Evolutionary conservation across 2,888 invertebrate genomes (phyloP).

Genomic region (Tryphoninae sp.): DNA sequence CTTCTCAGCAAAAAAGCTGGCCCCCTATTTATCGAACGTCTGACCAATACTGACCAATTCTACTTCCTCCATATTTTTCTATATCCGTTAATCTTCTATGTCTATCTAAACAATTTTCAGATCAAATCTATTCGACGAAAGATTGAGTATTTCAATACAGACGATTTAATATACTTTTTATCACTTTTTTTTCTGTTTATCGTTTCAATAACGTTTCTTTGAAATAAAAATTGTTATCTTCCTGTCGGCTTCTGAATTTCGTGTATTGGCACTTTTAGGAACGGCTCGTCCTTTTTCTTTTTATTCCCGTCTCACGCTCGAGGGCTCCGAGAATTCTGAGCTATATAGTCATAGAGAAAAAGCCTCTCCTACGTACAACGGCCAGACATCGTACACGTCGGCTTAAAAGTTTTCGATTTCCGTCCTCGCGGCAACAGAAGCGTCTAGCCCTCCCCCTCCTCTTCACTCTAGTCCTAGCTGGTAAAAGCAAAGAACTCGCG

Average conservation of each 20-base stretch:
- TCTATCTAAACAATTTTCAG: too few species aligned
- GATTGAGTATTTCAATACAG: too few species aligned
- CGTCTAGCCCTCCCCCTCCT: background rate
- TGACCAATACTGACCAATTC: too few species aligned
- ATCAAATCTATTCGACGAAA: too few species aligned
- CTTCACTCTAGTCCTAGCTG: too few species aligned
- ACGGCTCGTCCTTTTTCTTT: background rate
- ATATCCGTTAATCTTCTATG: too few species aligned
- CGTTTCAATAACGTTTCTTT: background rate
- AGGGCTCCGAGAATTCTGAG: conserved; percentile 29
- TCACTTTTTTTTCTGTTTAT: background rate
- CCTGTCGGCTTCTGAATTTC: background rate
- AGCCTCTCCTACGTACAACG: background rate
- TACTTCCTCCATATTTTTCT: too few species aligned
- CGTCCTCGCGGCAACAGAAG: conserved; percentile 3
- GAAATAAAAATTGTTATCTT: background rate
- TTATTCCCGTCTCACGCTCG: conserved; percentile 4
- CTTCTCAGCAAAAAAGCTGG: background rate
- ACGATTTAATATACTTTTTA: background rate
- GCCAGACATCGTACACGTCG: conserved; percentile 36
- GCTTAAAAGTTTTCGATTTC: conserved; percentile 57
- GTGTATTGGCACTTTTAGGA: background rate
- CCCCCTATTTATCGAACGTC: too few species aligned
- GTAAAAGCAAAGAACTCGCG: conserved; percentile 18
- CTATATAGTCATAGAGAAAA: background rate